Evolutionary conservation across 2,113 vertebrate species (phyloP).

Genomic region (Toxotes jaculatrix): DNA sequence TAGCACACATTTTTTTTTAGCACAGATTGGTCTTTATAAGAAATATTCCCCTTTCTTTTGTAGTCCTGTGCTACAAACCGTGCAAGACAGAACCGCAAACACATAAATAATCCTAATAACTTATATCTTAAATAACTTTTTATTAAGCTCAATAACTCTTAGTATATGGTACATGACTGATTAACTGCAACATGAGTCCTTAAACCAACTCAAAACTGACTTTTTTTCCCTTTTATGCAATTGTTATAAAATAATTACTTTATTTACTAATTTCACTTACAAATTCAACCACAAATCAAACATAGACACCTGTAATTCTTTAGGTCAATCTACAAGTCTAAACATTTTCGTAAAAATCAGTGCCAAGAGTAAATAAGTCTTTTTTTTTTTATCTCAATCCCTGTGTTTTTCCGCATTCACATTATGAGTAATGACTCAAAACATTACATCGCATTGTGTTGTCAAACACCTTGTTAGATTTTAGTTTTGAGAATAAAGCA

Average conservation of each 20-base stretch:
- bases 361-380: neutral
- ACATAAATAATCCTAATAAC: neutral
- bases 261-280: neutral
- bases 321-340: neutral
- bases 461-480: neutral
- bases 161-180: neutral
- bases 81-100: neutral
- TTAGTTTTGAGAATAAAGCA: neutral
- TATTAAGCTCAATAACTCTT: neutral
- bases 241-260: neutral
- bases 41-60: neutral
- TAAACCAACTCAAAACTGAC: neutral
- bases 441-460: slow-evolving; percentile 15
- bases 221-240: neutral
- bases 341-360: neutral
- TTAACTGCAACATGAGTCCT: neutral
- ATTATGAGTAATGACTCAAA: slow-evolving; percentile 21
- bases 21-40: neutral
- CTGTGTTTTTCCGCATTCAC: neutral
- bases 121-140: neutral
- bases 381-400: neutral
- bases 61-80: neutral
- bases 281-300: neutral
- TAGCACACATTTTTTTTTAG: neutral
- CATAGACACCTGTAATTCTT: neutral